These are phyloP conservation scores for Paramisgurnus dabryanus DNA, from an alignment of 2,113 vertebrate species.

Conservation along the genomic window DNA sequence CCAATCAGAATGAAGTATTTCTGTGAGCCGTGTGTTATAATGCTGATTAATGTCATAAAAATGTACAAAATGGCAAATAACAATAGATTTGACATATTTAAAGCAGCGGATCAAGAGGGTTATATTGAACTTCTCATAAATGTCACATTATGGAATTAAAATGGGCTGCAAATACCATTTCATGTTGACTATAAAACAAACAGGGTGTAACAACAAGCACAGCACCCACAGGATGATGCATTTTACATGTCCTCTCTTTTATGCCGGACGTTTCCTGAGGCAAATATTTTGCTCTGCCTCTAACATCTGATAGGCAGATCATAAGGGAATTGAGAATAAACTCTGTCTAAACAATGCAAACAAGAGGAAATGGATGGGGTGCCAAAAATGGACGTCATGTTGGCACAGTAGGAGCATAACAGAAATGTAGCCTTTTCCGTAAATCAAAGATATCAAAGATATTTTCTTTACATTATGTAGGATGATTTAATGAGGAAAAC, in stretches of 20 bases:
- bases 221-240: background rate
- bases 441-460: too few species aligned
- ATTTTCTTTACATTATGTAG: too few species aligned
- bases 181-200: background rate
- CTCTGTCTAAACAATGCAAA: background rate
- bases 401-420: background rate
- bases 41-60: too few species aligned
- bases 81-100: too few species aligned
- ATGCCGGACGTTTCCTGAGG: conserved; percentile 2
- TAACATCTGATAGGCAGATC: conserved; percentile 29
- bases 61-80: too few species aligned
- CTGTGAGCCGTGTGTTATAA: too few species aligned
- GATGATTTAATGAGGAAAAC: too few species aligned
- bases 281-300: background rate
- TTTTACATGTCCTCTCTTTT: background rate
- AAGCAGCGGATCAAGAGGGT: too few species aligned
- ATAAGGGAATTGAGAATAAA: conserved; percentile 13
- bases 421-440: too few species aligned
- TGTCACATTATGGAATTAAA: background rate
- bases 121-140: too few species aligned
- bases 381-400: background rate
- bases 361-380: conserved; percentile 10
- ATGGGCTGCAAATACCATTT: background rate
- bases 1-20: too few species aligned
- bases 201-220: background rate